Evolutionary conservation across 2,888 invertebrate genomes (phyloP).

Genomic region (Pachymerium ferrugineum): DNA sequence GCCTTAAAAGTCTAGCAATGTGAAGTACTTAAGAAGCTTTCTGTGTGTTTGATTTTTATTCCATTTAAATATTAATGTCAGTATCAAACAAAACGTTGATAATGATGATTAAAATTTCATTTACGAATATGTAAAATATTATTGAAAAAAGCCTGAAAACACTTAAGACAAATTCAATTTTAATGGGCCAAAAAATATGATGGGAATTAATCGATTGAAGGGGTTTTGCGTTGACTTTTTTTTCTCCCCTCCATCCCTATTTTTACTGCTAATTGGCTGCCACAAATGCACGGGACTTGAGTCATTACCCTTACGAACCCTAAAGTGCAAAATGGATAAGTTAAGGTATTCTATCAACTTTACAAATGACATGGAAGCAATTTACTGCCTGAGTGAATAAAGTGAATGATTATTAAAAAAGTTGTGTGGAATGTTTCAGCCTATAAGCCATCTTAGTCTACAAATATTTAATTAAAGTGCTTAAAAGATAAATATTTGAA

Average conservation of each 20-base stretch:
- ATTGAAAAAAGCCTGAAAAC: not conserved
- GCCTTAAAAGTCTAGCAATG: no score
- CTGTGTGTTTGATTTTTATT: no score
- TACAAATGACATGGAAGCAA: constrained; percentile 19
- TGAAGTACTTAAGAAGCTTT: not conserved
- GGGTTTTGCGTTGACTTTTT: not conserved
- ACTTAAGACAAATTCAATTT: constrained; percentile 16
- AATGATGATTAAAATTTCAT: not conserved
- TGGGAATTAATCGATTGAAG: constrained; percentile 5
- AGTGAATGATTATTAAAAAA: not conserved
- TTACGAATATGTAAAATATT: no score
- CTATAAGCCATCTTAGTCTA: not conserved
- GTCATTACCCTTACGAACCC: not conserved
- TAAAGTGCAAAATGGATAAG: constrained; percentile 5
- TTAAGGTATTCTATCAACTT: constrained; percentile 9
- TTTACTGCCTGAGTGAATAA: constrained; percentile 4
- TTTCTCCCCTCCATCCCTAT: not conserved
- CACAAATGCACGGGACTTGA: constrained; percentile 21
- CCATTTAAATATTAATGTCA: no score
- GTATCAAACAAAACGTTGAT: no score
- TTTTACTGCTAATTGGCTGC: constrained; percentile 25
- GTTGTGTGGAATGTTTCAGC: not conserved
- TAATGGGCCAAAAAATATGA: constrained; percentile 13
- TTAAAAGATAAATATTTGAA: no score
- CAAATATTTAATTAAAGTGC: no score